Evolutionary conservation across 2,888 invertebrate genomes (phyloP), one percentile per base, ranked within the genome.

Genomic region (Tuta absoluta): DNA sequence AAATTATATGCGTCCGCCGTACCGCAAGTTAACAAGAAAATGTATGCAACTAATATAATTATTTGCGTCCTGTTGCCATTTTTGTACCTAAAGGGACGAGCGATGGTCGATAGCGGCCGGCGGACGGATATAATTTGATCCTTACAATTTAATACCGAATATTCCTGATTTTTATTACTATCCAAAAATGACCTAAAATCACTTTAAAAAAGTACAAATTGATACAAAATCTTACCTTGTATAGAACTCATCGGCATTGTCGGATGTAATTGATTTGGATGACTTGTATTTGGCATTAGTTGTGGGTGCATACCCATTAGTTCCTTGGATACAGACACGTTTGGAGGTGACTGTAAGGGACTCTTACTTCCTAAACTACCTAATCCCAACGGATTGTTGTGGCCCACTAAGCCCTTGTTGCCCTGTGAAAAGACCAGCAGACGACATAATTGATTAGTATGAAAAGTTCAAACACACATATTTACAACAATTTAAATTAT

Each of bases 261-360:
- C 66, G 91, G 85, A 77, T 91, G 92, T 73, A 91, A 78, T 78
- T 92, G 90, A 84, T 87, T 93, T 79, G 94, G 94, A 89, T 93
- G 94, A 79, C 94, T 95, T 86, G 95, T 95, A 91, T 95, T 95
- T 85, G 94, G 93, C 93, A 95, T 95, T 77, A 95, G 93, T 93
- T 95, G 95, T 68, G 95, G 94, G 87, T 94, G 93, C 81, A 92
- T 87, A 65, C 95, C 94, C 87, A 96, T 95, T 72, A 95, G 95
- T 74, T 96, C 95, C 88, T 96, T 96, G 72, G 95, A 94, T 68
- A 95, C 95, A 69, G 95, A 95, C 74, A 96, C 95, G 79, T 96
- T 96, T 59, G 96, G 96, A 65, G 96, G 96, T 64, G 96, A 96
- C 85, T 97, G 97, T 82, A 97, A 91, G 82, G 96, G 96, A 85